A percentile compares a stretch with the other conserved stretches of the same genome.
Conservation (phyloP, 2,888 invertebrate genomes). For the Resseliella maxima region DNA sequence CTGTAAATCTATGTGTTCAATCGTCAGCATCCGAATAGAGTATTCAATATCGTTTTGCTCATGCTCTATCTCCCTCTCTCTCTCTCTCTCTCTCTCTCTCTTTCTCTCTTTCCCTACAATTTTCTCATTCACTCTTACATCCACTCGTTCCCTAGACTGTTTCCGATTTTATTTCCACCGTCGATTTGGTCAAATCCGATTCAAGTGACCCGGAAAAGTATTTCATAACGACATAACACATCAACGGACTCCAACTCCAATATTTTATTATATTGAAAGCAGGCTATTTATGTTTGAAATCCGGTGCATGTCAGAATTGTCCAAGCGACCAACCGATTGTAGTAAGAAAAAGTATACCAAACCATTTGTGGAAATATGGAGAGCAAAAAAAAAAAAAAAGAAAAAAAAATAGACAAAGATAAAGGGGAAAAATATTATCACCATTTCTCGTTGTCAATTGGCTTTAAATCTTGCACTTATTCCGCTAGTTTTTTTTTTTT, state of each 20-base stretch:
- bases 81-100: background rate
- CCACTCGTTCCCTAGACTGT: background rate
- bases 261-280: background rate
- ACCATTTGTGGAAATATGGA: too few species aligned
- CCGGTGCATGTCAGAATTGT: conserved; percentile 43
- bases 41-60: background rate
- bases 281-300: background rate
- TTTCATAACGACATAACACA: conserved; percentile 30
- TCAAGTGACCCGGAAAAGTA: conserved; percentile 53
- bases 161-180: conserved; percentile 46
- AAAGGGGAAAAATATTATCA: conserved; percentile 38
- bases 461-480: conserved; percentile 20
- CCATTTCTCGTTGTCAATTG: conserved; percentile 1
- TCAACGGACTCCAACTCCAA: background rate
- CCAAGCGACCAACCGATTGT: background rate
- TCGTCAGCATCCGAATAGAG: conserved; percentile 30
- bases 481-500: background rate
- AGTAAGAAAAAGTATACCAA: too few species aligned
- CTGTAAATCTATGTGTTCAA: background rate
- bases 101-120: background rate
- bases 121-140: background rate
- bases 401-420: background rate
- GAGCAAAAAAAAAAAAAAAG: background rate
- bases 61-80: background rate
- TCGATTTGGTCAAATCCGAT: conserved; percentile 47